Evolutionary conservation across 2,888 invertebrate genomes (phyloP), one percentile per base, ranked within the genome.

Genomic region (Tineola bisselliella): DNA sequence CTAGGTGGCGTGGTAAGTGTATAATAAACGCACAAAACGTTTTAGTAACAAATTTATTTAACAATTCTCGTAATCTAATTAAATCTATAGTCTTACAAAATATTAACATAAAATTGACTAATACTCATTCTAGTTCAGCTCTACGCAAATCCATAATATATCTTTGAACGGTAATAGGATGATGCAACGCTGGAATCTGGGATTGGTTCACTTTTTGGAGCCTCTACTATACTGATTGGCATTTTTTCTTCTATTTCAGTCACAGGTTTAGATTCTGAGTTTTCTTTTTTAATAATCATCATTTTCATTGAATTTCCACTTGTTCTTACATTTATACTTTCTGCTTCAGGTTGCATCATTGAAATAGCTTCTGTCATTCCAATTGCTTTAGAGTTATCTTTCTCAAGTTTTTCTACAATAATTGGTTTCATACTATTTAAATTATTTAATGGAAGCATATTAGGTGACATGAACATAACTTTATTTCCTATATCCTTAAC

Each of bases 161-260:
- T 67, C 69, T 73, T 78, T 6, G 84, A 77, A 64, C 75, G 77
- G 62, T 81, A 84, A 65, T 73, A 84, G 2, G 86, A 86, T n/a
- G 86, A 81, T 12, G 84, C 81, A 17, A 73, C 76, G 62, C 82
- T 84, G 1, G 84, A 80, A 68, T 86, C 86, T 12, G 70, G 60
- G 25, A 63, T 63, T 33, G 66, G 54, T 30, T 74, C 73, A 59
- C 70, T 70, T 63, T 70, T 67, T 1, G 68, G 66, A 17, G 19
- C 18, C 17, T 70, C 68, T 60, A 70, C 70, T 44, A 62, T 64
- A 52, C 56, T 63, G 66, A 59, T n/a, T 25, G 63, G 44, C 56
- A 63, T 44, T 58, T 60, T 63, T 54, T 70, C 67, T 13, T 63
- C 54, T 2, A 67, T 67, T 61, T 70, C 65, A 44, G 63, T 62